Base-by-base conservation (phyloP, 2,888 invertebrate species). In the Zygothrica quintamaculata region DNA sequence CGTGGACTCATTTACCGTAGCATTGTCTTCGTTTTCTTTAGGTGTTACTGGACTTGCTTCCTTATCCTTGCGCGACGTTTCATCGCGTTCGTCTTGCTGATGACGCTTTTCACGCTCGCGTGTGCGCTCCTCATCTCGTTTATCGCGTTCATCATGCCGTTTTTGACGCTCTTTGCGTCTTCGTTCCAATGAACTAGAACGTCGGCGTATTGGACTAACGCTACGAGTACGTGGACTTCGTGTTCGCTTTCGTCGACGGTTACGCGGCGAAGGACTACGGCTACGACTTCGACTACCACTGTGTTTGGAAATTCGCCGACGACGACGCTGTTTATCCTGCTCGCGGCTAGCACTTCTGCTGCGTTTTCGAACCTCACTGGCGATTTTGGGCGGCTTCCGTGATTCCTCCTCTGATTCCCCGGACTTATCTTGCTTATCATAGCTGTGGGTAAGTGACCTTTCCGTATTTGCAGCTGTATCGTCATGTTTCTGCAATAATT, bases 151-250 rank as follows among this genome's bases (percentile, higher is more conserved):
- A 1, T 85, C 88, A 61, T 89, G 89, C 0, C 89, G 78, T n/a
- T 61, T 72, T 42, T 85, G 84, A 1, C 89, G 86, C 46, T 89
- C 89, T 5, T 62, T 67, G 0, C 89, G 88, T 11, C 89, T 55
- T 2, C 89, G 79, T 46, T 89, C 89, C 33, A 89, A 9, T 0
- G 88, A 88, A 16, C 52, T 71, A 1, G 89, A 88, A 11, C 89
- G 84, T 1, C 86, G 58, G 1, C 81, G 73, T 11, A 56, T 52
- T 7, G 71, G 65, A 37, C 74, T 84, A 1, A 16, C 7, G 48
- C 72, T 62, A 8, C 51, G 48, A 53, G 74, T 67, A 12, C 69
- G 56, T 31, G 68, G 52, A 43, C 58, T 70, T 12, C 62, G 65
- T 44, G 66, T 55, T 15, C 68, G 73, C 1, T 62, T 40, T 0